Evolutionary conservation across 2,888 invertebrate genomes (phyloP), one percentile per base, ranked within the genome.

Genomic region (Callyntrura sp.): DNA sequence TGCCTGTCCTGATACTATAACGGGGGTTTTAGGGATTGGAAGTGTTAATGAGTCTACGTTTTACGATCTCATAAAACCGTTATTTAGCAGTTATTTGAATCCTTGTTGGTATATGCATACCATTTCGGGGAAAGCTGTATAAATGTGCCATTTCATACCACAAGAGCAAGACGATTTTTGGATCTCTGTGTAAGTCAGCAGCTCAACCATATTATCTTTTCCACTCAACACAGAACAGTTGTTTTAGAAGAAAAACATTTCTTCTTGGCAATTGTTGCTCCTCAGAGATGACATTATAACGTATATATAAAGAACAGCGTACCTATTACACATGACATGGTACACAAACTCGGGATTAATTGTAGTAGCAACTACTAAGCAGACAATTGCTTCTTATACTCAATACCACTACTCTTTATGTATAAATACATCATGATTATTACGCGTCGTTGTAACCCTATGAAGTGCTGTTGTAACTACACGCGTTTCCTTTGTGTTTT

Each of bases 1-100:
- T 48, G 48, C 60, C 57, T 81, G 28, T 17, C 20, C 23, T 81
- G 81, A 35, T 81, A 43, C 57, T 60, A 57, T 81, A 20, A 43
- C 6, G 5, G 12, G 35, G 43, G 35, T 57, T 81, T 60, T 81
- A 35, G 60, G 60, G 82, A 25, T 23, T 82, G n/a, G 65, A 82
- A 82, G 82, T 82, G 82, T 82, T 82, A 82, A 82, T 82, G 82
- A 82, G 82, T 62, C 11, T 17, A 57, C 60, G 20, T 48, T 81
- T 57, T 81, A 81, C 17, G 81, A 81, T 43, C 43, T 14, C 60
- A 60, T 81, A 81, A 81, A 81, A 81, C 60, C 20, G 43, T 35
- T 81, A 81, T 48, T 76, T 51, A 23, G 48, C 4, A 48, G 4
- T 1, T 51, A 0, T 4, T 51, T 11, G 11, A 51, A 23, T 8